Conservation (phyloP, 2,113 vertebrate genomes). For the Tachycineta bicolor region DNA sequence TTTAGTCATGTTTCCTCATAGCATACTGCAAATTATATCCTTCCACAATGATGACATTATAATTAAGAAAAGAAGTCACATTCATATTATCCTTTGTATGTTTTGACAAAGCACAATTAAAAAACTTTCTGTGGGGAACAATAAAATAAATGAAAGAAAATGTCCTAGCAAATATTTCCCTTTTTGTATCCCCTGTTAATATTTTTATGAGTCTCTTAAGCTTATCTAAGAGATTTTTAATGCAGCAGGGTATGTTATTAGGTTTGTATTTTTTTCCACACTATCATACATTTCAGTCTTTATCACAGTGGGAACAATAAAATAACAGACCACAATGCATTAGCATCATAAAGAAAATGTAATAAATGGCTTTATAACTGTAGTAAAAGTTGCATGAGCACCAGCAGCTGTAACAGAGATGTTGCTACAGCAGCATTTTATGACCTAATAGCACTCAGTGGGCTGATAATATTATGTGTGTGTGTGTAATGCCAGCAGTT, state of each 20-base stretch:
- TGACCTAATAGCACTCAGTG: constrained; percentile 75
- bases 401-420: constrained; percentile 77
- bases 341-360: constrained; percentile 82
- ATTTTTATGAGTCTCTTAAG: constrained; percentile 74
- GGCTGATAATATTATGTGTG: constrained; percentile 75
- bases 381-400: constrained; percentile 80
- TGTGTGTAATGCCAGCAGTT: constrained; percentile 69
- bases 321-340: constrained; percentile 77
- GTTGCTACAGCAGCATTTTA: constrained; percentile 75
- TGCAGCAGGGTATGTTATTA: constrained; percentile 67
- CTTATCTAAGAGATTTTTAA: constrained; percentile 77
- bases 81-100: constrained; percentile 48
- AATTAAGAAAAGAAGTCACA: constrained; percentile 57
- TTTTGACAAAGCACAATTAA: constrained; percentile 73
- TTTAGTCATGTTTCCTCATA: constrained; percentile 44
- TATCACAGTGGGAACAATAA: constrained; percentile 80
- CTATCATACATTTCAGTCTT: constrained; percentile 76
- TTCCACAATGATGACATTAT: constrained; percentile 49
- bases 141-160: constrained; percentile 71
- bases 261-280: constrained; percentile 61
- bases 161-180: constrained; percentile 63
- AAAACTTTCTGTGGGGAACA: constrained; percentile 49
- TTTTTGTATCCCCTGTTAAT: constrained; percentile 71
- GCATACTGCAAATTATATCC: constrained; percentile 46
- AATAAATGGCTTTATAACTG: constrained; percentile 84